Evolutionary conservation across 2,797 vertebrate genomes (phyloP).

Genomic region (Gobionotothen gibberifrons): DNA sequence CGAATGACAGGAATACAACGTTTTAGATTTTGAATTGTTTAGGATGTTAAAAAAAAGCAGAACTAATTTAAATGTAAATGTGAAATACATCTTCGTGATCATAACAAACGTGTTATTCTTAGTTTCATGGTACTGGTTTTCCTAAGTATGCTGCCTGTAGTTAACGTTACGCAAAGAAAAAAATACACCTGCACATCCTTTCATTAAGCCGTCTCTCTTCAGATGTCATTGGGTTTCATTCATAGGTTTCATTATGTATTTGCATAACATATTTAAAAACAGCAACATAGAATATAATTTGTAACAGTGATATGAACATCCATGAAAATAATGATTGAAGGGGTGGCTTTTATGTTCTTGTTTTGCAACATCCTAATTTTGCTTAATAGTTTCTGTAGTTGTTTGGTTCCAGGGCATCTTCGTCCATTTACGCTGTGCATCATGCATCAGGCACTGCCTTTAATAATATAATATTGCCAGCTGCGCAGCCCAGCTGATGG

Average conservation of each 20-base stretch:
- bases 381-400: background rate
- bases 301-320: background rate
- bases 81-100: background rate
- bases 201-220: background rate
- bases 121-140: background rate
- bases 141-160: background rate
- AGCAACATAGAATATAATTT: background rate
- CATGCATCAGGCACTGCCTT: background rate
- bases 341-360: background rate
- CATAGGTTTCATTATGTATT: background rate
- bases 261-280: background rate
- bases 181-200: background rate
- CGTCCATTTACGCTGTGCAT: background rate
- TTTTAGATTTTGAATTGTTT: slow-evolving; percentile 67
- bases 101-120: background rate
- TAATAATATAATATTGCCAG: slow-evolving; percentile 1
- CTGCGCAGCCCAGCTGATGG: slow-evolving; percentile 38
- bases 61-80: background rate
- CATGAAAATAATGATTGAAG: background rate
- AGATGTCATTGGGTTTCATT: background rate
- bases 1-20: slow-evolving; percentile 57
- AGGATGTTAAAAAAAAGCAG: background rate
- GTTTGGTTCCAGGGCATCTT: slow-evolving; percentile 7
- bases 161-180: background rate
- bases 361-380: background rate